Conservation (phyloP, 2,113 vertebrate genomes). For the Stercorarius parasiticus region DNA sequence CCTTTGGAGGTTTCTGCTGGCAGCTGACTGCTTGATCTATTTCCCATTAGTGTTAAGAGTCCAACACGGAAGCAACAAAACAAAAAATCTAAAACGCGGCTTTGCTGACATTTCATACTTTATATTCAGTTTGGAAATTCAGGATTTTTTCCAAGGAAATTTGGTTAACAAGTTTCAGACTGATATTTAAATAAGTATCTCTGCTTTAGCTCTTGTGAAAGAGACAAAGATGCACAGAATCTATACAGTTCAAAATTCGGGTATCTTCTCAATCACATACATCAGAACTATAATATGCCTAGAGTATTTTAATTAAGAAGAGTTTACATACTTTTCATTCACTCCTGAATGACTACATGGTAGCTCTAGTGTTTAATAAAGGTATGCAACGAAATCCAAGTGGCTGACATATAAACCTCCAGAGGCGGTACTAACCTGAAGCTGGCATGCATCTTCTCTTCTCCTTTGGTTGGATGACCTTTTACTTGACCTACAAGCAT, state of each 20-base stretch:
- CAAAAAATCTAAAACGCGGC: neutral
- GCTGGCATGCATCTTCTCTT: slow-evolving; percentile 45
- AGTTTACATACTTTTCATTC: neutral
- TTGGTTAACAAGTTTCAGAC: neutral
- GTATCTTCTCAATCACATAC: neutral
- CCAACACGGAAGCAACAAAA: neutral
- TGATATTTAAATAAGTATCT: neutral
- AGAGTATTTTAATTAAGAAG: neutral
- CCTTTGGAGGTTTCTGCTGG: neutral
- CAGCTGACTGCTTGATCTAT: neutral
- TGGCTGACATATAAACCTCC: slow-evolving; percentile 60
- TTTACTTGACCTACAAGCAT: slow-evolving; percentile 59
- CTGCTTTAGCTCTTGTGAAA: neutral
- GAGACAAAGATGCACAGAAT: neutral
- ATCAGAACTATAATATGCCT: neutral
- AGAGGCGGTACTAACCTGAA: slow-evolving; percentile 44
- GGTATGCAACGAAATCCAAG: slow-evolving; percentile 28
- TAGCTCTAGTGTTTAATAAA: slow-evolving; percentile 17
- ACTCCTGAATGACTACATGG: neutral
- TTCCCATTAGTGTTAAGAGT: neutral
- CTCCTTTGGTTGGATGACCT: slow-evolving; percentile 50
- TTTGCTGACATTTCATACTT: neutral
- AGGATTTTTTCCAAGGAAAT: neutral
- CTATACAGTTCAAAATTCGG: neutral
- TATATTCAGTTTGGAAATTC: neutral